These are phyloP conservation scores for Lasioglossum albipes DNA, from an alignment of 1,140 invertebrate genomes.

Conservation along the genomic window DNA sequence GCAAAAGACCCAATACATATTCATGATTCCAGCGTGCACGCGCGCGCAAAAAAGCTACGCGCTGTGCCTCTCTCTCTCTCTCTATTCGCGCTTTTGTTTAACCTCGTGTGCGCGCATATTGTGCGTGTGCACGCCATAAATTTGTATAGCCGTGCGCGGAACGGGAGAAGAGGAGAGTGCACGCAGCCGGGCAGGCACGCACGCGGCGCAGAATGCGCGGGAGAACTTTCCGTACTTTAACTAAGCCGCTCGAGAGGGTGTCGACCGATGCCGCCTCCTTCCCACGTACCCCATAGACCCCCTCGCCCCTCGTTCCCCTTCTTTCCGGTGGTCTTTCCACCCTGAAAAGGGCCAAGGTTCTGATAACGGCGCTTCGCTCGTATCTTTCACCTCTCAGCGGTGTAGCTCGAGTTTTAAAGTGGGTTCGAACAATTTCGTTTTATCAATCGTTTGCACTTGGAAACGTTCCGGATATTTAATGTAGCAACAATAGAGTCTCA, in stretches of 20 bases:
- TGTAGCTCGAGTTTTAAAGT: too few species aligned
- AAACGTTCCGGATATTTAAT: neutral
- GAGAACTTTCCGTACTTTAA: constrained; percentile 66
- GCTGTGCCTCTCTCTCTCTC: constrained; percentile 1
- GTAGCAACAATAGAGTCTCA: too few species aligned
- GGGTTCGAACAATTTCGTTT: too few species aligned
- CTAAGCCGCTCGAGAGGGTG: constrained; percentile 49
- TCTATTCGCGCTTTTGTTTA: constrained; percentile 5
- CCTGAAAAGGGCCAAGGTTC: too few species aligned
- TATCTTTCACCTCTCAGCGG: too few species aligned
- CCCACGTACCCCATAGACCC: too few species aligned
- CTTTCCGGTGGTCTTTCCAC: neutral
- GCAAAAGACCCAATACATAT: constrained; percentile 63
- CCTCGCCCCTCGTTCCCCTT: neutral
- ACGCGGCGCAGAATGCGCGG: constrained; percentile 53
- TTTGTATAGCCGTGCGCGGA: constrained; percentile 51
- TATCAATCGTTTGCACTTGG: too few species aligned
- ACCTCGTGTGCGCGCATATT: constrained; percentile 54
- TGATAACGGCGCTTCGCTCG: too few species aligned
- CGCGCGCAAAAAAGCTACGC: constrained; percentile 33
- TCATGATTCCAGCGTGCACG: constrained; percentile 56
- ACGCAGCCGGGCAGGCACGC: constrained; percentile 32
- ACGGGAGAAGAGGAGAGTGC: neutral
- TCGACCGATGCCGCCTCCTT: neutral
- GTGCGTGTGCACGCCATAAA: constrained; percentile 67